A percentile compares a stretch with the other conserved stretches of the same genome.
These are phyloP conservation scores for Chionodraco myersi DNA, from an alignment of 2,113 vertebrate species.

Conservation along the genomic window DNA sequence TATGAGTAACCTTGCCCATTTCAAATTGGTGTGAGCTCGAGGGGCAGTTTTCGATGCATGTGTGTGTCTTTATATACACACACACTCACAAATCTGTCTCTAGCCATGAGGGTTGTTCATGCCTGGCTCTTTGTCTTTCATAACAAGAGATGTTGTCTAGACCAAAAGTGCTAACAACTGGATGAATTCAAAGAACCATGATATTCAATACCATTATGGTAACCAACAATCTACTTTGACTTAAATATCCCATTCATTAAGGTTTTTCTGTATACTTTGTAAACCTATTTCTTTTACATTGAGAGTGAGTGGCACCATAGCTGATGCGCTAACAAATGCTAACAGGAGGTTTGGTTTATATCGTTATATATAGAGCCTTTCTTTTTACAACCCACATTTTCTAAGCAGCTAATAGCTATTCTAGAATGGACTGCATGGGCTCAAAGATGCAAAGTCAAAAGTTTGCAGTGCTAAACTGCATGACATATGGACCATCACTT, in stretches of 20 bases:
- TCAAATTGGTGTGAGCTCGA: slow-evolving; percentile 62
- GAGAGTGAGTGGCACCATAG: slow-evolving; percentile 16
- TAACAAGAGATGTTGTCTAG: slow-evolving; percentile 1
- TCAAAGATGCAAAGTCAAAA: slow-evolving; percentile 18
- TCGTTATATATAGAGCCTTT: no score
- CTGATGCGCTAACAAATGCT: no score
- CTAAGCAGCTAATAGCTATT: neutral
- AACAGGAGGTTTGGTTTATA: no score
- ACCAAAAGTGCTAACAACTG: neutral
- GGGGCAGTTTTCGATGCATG: slow-evolving; percentile 31
- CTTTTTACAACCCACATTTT: no score
- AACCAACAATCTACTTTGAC: slow-evolving; percentile 30
- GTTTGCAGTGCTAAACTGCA: slow-evolving; percentile 2
- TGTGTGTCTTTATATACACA: slow-evolving; percentile 10
- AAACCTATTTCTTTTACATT: neutral
- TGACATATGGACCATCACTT: neutral
- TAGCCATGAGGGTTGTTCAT: slow-evolving; percentile 18
- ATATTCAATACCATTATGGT: slow-evolving; percentile 1
- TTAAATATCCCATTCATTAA: slow-evolving; percentile 19
- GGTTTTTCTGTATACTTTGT: neutral
- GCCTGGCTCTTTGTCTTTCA: slow-evolving; percentile 12
- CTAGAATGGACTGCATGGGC: neutral
- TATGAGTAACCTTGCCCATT: slow-evolving; percentile 76
- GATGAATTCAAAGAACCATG: slow-evolving; percentile 10
- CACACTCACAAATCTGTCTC: slow-evolving; percentile 39